Conservation (phyloP, 2,113 vertebrate species). For the Illadopsis cleaveri region DNA sequence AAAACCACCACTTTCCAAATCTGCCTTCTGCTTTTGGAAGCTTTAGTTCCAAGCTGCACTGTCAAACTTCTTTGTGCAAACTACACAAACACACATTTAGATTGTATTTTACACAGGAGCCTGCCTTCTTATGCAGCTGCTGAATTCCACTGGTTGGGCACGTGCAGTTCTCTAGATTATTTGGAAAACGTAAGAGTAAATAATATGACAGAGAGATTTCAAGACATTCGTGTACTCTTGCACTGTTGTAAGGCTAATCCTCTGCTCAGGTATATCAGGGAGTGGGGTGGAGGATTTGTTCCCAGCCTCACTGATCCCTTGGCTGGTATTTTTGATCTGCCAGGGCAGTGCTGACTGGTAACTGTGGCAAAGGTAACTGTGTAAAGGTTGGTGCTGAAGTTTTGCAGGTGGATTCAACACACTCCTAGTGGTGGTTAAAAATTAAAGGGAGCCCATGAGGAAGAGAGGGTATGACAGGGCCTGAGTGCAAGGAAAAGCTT, state of each 20-base stretch:
- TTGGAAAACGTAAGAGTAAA: not conserved
- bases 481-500: not conserved
- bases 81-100: not conserved
- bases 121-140: not conserved
- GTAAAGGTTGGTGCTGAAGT: constrained; percentile 66
- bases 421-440: not conserved
- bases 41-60: not conserved
- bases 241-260: not conserved
- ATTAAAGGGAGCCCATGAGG: not conserved
- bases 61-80: not conserved
- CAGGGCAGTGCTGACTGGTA: not conserved
- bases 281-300: not conserved
- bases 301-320: not conserved
- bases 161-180: not conserved
- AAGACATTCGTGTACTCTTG: not conserved
- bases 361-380: constrained; percentile 66
- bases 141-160: not conserved
- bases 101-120: not conserved
- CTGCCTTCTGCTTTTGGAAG: not conserved
- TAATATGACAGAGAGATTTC: not conserved
- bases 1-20: not conserved
- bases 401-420: not conserved
- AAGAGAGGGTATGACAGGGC: not conserved
- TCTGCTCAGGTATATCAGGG: not conserved
- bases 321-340: constrained; percentile 36